Base-by-base conservation (phyloP, 2,888 invertebrate species). In the Chironomus tentans region DNA sequence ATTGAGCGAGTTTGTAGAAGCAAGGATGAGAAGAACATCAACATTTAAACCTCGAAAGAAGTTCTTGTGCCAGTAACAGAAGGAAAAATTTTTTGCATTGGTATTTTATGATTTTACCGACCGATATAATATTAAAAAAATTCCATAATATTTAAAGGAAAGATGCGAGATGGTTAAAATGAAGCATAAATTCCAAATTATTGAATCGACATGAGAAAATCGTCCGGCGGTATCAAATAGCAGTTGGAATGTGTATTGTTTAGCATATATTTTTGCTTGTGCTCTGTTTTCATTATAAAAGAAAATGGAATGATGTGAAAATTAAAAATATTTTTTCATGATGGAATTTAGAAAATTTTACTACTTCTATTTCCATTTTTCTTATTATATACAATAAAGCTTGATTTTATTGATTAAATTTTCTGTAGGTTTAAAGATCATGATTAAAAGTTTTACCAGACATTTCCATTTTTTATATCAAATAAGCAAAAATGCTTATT, bases 101-200 rank as follows among this genome's bases (percentile, higher is more conserved):
- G 71, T 24, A 71, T 71, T 71, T 71, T 71, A 71, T 56, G 71
- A 71, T 71, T 71, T 13, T 71, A 48, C 38, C 15, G 71, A 71
- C 71, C 71, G 56, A 24, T 71, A 47, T 46, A 48, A 48, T 70
- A 71, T 71, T 15, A n/a, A 56, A 71, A 38, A 38, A 71, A 71
- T 71, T 71, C 71, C 71, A 71, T 71, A 56, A 56, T 56, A 48
- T 71, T 71, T 50, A 71, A 71, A 46, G 70, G 46, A 18, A 46
- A 48, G 71, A 71, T 46, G 28, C 38, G 38, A 65, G 65, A 38
- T 38, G 38, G 38, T 38, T 38, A 38, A 38, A 38, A 38, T 38
- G 38, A 50, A 71, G 71, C 50, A 71, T 71, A 71, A 71, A 71
- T 71, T 71, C 56, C 71, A 28, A 56, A 71, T 71, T 50, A 71